phyloP scores from a whole-genome alignment of 2,888 invertebrate species.

The Caenorhabditis panamensis region DNA sequence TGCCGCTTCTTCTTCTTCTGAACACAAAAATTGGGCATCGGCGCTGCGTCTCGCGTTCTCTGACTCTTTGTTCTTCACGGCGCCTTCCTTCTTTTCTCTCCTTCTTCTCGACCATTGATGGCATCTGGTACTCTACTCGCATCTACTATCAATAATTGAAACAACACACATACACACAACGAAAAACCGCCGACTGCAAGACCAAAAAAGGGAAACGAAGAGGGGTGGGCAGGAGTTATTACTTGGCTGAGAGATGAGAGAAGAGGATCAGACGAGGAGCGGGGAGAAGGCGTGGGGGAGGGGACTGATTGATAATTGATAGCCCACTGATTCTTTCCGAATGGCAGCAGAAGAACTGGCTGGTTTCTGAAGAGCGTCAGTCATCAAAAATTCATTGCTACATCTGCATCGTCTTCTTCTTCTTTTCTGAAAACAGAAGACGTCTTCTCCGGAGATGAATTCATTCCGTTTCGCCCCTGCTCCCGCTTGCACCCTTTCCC shows the following conservation, averaged over 20 bases:
- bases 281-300: neutral
- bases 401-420: neutral
- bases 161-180: conserved; percentile 29
- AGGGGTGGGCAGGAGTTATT: neutral
- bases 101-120: conserved; percentile 13
- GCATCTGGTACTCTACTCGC: conserved; percentile 17
- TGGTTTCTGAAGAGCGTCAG: neutral
- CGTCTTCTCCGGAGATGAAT: conserved; percentile 39
- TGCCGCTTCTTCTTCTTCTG: neutral
- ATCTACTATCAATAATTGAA: conserved; percentile 54
- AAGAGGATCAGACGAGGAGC: conserved; percentile 2
- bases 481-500: neutral
- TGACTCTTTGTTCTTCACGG: conserved; percentile 13
- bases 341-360: conserved; percentile 18
- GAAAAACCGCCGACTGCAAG: neutral
- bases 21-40: neutral
- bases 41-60: conserved; percentile 27
- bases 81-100: conserved; percentile 7
- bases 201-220: conserved; percentile 1
- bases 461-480: conserved; percentile 4
- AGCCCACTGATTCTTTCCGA: conserved; percentile 14
- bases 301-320: conserved; percentile 50
- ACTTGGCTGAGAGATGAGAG: no score
- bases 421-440: conserved; percentile 1
- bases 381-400: conserved; percentile 10